Evolutionary conservation across 2,113 vertebrate species (phyloP), one percentile per base, ranked within the genome.

Genomic region (Chaetura pelagica): DNA sequence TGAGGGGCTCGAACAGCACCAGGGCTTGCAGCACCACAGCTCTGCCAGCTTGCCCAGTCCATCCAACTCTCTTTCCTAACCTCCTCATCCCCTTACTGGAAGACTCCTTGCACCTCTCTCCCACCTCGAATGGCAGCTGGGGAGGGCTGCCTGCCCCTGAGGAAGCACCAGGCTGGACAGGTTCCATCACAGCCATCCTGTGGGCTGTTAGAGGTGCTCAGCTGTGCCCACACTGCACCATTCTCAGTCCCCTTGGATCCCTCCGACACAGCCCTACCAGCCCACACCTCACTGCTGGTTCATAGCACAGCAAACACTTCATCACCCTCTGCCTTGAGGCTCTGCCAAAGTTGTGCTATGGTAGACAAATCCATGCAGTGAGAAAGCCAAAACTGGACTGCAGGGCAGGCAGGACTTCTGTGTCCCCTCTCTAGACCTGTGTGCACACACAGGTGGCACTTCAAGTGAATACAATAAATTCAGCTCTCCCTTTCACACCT

Each of bases 251-350:
- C 21, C 40, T 32, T 68, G 69, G 35, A 62, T 78, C 48, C 21
- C 32, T 49, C 58, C 4, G 6, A 22, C 74, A 54, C 30, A 62
- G 38, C n/a, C 20, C 11, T 67, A 22, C 35, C n/a, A 71, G 19
- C 51, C 66, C 72, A 55, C 0, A 0, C 52, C 35, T 87, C 57
- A 16, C 30, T 77, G 10, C 38, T n/a, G 8, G 9, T 69, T 78
- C 51, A 40, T 69, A 66, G 42, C 62, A 72, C 1, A 2, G 58
- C 1, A 0, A 80, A 84, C 4, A 29, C 18, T 21, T 76, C 29
- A 76, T 54, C 0, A 0, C 23, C 15, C n/a, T 6, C 15, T 42
- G 35, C 54, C 0, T 0, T 35, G 24, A 87, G 72, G 26, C 32
- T 71, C 67, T 83, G 57, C 67, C 19, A 8, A 55, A 61, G 14